Evolutionary conservation across 2,113 vertebrate species (phyloP).

Genomic region (Theropithecus gelada): DNA sequence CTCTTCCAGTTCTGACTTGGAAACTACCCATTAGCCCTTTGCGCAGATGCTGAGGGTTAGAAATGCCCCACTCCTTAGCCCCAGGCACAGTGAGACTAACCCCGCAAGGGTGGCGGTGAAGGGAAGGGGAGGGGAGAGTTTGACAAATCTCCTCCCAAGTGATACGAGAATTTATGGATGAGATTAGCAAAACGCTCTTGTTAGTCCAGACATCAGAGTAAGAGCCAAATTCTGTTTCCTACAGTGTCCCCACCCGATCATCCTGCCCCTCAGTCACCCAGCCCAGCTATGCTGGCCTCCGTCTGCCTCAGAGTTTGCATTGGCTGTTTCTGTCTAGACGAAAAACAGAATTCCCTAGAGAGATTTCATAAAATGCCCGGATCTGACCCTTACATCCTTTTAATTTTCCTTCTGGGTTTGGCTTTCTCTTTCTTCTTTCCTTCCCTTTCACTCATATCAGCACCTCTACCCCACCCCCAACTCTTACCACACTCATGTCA

Average conservation of each 20-base stretch:
- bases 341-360: not conserved
- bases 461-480: not conserved
- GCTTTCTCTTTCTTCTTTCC: not conserved
- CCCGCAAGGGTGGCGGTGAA: not conserved
- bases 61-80: not conserved
- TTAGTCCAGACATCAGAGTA: not conserved
- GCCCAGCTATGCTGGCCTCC: not conserved
- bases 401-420: not conserved
- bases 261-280: not conserved
- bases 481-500: not conserved
- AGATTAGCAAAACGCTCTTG: not conserved
- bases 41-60: not conserved
- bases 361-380: not conserved
- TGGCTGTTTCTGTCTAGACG: not conserved
- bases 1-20: conserved; percentile 12
- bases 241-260: no score
- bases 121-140: not conserved
- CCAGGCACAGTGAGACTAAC: not conserved
- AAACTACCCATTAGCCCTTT: not conserved
- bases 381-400: not conserved
- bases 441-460: not conserved
- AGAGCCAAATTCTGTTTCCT: not conserved
- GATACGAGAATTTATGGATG: not conserved
- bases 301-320: not conserved
- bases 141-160: not conserved